Conservation (phyloP, 2,113 vertebrate species). For the Phycodurus eques region DNA sequence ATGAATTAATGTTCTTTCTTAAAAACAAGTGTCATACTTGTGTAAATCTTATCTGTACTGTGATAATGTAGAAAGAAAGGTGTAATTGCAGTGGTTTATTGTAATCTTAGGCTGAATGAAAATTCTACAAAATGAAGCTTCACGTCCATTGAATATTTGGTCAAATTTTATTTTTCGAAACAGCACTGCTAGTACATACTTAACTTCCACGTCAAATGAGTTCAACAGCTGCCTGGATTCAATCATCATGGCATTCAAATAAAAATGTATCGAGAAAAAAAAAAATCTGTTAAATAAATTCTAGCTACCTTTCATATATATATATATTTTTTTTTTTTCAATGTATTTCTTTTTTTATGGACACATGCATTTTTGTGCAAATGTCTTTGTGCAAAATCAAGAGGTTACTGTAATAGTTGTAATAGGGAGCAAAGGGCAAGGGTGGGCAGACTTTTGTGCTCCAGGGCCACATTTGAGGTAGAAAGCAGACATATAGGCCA, state of each 20-base stretch:
- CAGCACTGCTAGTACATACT: background rate
- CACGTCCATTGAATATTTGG: background rate
- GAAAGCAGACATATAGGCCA: no score
- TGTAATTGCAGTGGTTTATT: no score
- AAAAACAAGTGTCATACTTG: no score
- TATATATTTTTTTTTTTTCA: background rate
- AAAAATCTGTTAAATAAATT: background rate
- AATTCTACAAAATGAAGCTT: background rate
- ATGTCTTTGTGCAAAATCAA: constrained; percentile 54
- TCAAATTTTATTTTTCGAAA: background rate
- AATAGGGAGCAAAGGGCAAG: background rate
- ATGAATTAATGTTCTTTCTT: no score
- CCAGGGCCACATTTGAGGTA: no score
- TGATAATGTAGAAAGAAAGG: no score
- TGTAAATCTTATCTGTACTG: no score
- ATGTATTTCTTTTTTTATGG: no score
- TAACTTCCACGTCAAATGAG: background rate
- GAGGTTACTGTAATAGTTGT: background rate
- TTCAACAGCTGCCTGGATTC: background rate
- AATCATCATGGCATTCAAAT: background rate
- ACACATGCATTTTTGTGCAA: background rate
- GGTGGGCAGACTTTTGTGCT: background rate
- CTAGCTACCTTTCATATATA: background rate
- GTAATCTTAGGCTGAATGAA: background rate
- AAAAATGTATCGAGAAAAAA: background rate